A percentile compares a stretch with the other conserved stretches of the same genome.
Conservation (phyloP, 2,113 vertebrate species). For the Neolamprologus cancellatus region DNA sequence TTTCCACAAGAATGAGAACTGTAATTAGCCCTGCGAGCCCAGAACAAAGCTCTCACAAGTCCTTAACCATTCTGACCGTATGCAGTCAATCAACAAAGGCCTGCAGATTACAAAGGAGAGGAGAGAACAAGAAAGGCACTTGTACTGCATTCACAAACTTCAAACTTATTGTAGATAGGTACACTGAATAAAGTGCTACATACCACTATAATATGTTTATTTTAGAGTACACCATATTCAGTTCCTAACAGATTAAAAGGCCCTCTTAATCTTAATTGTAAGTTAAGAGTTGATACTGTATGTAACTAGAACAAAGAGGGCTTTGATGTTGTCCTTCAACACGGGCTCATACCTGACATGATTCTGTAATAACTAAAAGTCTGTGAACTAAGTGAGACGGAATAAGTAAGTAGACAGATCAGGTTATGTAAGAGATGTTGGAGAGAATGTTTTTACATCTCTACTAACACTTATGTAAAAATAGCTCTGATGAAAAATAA, state of each 20-base stretch:
- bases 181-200: neutral
- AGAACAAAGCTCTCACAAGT: neutral
- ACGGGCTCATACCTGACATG: neutral
- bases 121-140: neutral
- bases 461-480: neutral
- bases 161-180: neutral
- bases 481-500: neutral
- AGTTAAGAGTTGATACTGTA: neutral
- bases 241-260: neutral
- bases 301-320: neutral
- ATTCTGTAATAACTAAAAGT: neutral
- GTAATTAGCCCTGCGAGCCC: neutral
- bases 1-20: neutral
- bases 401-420: neutral
- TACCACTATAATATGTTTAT: neutral
- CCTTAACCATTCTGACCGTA: neutral
- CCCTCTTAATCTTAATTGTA: neutral
- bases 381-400: neutral
- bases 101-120: neutral
- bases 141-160: neutral
- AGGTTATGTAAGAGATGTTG: neutral
- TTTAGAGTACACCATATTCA: neutral
- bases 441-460: neutral
- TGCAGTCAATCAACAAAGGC: neutral
- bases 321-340: neutral